These are phyloP conservation scores for Thera britannica DNA, from an alignment of 2,888 invertebrate genomes.

Conservation along the genomic window DNA sequence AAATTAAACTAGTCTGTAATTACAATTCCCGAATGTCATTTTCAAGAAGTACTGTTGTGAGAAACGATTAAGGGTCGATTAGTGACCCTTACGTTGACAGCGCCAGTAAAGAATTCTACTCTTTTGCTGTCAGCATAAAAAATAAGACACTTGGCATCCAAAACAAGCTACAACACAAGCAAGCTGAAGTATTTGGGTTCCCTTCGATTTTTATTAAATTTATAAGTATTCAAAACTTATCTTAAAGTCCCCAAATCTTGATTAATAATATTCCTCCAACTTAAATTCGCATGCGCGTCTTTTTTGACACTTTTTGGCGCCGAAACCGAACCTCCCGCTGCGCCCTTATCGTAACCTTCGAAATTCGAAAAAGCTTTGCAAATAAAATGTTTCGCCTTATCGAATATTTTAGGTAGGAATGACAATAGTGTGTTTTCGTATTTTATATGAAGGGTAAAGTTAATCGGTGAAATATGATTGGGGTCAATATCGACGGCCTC, in stretches of 20 bases:
- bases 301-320: slow-evolving; percentile 70
- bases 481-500: slow-evolving; percentile 11
- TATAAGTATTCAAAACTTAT: slow-evolving; percentile 36
- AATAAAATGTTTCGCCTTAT: slow-evolving; percentile 56
- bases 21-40: slow-evolving; percentile 42
- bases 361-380: slow-evolving; percentile 52
- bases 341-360: slow-evolving; percentile 62
- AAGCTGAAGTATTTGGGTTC: too few species aligned
- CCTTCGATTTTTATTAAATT: neutral
- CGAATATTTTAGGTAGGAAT: slow-evolving; percentile 41
- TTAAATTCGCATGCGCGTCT: slow-evolving; percentile 52
- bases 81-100: neutral
- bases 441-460: slow-evolving; percentile 33
- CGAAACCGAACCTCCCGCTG: slow-evolving; percentile 55
- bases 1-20: slow-evolving; percentile 31
- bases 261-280: slow-evolving; percentile 52
- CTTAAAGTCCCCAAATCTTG: slow-evolving; percentile 36
- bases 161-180: too few species aligned
- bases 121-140: too few species aligned
- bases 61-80: slow-evolving; percentile 19
- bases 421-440: slow-evolving; percentile 25
- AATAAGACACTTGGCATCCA: too few species aligned
- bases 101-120: too few species aligned
- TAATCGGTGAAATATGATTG: slow-evolving; percentile 21
- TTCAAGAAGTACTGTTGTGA: slow-evolving; percentile 47